Evolutionary conservation across 2,888 invertebrate species (phyloP), one percentile per base, ranked within the genome.

Genomic region (Agrotis puta): DNA sequence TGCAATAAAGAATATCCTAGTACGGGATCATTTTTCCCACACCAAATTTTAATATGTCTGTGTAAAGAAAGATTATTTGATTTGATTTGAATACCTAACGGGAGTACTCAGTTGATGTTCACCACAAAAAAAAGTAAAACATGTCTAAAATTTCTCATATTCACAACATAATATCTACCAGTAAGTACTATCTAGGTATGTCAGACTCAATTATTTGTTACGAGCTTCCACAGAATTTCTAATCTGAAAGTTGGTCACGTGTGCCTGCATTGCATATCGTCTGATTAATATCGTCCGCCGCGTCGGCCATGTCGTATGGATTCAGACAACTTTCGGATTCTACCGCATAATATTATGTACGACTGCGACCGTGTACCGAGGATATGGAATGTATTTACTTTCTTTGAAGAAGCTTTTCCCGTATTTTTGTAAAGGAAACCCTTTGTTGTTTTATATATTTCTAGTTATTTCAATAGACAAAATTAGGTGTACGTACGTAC

Each of bases 241-340:
- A 84, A 84, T 84, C 81, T 81, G 74, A 88, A 91, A 93, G 92
- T 94, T 92, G 89, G 85, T 86, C 87, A 85, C 90, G 90, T 92
- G 90, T 92, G 88, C 86, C 89, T 89, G 92, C 90, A 92, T 90
- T 90, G 92, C 93, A 94, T 92, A 92, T 92, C 91, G 89, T 90
- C 89, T 93, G 94, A 95, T 94, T 94, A 94, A 94, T 94, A 94
- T 94, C 92, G 90, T 85, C 84, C 79, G 82, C 82, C 83, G 85
- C 83, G 86, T 86, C 87, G 87, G 82, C 62, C 64, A 39, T 56
- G 80, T 87, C 83, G 86, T 91, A 91, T 81, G 91, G 91, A 86
- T 91, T 92, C 92, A 88, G 89, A 92, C 91, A 92, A 94, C 91
- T 93, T 92, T 92, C 88, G 74, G 88, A 91, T 88, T 81, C 80